These are phyloP conservation scores for Copidosoma aretas DNA, from an alignment of 2,888 invertebrate species.

Conservation along the genomic window DNA sequence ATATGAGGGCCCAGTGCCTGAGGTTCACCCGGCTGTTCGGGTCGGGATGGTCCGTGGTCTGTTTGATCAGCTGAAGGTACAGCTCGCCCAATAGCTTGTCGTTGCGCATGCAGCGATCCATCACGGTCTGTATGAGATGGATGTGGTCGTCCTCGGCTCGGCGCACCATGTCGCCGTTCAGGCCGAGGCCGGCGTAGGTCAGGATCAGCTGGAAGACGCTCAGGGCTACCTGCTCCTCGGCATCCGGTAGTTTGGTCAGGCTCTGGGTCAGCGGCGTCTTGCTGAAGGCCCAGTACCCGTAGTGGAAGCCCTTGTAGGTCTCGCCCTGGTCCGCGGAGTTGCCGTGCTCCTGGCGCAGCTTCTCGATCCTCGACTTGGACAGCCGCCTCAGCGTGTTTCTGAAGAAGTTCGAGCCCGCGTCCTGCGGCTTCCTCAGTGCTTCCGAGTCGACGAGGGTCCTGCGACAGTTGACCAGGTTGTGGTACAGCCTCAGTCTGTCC, in stretches of 20 bases:
- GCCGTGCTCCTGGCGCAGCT: conserved; percentile 74
- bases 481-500: conserved; percentile 85
- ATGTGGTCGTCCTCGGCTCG: conserved; percentile 87
- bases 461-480: conserved; percentile 84
- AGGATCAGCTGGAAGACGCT: conserved; percentile 89
- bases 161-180: conserved; percentile 72
- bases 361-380: conserved; percentile 84
- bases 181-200: conserved; percentile 84
- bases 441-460: conserved; percentile 84
- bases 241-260: conserved; percentile 82
- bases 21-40: conserved; percentile 85
- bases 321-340: conserved; percentile 66
- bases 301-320: conserved; percentile 84
- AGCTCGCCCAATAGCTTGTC: conserved; percentile 87
- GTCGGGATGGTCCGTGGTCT: conserved; percentile 91
- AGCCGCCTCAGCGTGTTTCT: conserved; percentile 85
- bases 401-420: conserved; percentile 84
- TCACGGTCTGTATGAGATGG: conserved; percentile 84
- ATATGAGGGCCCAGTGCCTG: conserved; percentile 90
- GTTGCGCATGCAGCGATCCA: conserved; percentile 90
- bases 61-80: conserved; percentile 90
- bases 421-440: conserved; percentile 81
- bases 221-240: conserved; percentile 84
- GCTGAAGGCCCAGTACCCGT: conserved; percentile 90
- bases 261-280: conserved; percentile 81